A percentile compares a stretch with the other conserved stretches of the same genome.
phyloP scores from a whole-genome alignment of 2,888 invertebrate species.

The Drosophila yooni region DNA sequence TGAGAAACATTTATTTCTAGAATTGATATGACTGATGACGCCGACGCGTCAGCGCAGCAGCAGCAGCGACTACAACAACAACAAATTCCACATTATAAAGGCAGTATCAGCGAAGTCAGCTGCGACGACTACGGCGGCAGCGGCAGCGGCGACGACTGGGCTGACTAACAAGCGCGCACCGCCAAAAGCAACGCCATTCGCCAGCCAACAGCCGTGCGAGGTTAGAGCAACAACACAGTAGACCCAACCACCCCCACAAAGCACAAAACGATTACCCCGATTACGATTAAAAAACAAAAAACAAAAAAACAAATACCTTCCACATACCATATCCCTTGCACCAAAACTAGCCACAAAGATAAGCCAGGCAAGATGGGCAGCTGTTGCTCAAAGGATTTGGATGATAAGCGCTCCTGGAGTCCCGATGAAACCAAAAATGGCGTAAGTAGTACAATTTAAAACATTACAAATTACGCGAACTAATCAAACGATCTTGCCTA shows the following conservation, averaged over 20 bases:
- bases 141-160: constrained; percentile 30
- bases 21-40: constrained; percentile 52
- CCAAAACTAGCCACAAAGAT: neutral
- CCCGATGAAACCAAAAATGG: constrained; percentile 80
- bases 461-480: neutral
- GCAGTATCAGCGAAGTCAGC: constrained; percentile 4
- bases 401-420: constrained; percentile 81
- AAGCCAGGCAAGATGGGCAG: constrained; percentile 65
- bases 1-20: constrained; percentile 57
- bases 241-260: neutral
- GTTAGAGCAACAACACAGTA: constrained; percentile 56
- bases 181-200: constrained; percentile 67
- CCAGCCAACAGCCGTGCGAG: constrained; percentile 58
- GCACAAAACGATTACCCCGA: neutral
- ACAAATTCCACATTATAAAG: neutral
- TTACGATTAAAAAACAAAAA: too few species aligned
- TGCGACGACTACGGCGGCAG: constrained; percentile 21
- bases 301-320: neutral
- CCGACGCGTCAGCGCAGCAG: constrained; percentile 12
- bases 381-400: constrained; percentile 80
- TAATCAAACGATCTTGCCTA: neutral
- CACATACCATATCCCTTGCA: neutral
- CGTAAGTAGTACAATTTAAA: constrained; percentile 50
- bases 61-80: neutral
- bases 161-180: constrained; percentile 69